These are phyloP conservation scores for Caenorhabditis sp. DNA, from an alignment of 2,888 invertebrate species.

Conservation along the genomic window DNA sequence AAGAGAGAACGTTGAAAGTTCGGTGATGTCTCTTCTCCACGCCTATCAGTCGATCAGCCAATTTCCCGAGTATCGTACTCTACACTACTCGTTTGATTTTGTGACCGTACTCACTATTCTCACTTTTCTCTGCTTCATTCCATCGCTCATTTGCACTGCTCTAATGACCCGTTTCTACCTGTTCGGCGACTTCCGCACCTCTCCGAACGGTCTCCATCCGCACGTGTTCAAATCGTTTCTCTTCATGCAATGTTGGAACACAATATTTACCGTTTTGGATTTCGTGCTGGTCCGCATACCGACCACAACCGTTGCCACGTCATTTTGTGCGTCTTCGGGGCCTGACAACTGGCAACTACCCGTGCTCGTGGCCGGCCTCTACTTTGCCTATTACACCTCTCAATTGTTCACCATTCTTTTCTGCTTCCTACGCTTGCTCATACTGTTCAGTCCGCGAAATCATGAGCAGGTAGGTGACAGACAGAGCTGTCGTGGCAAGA, in stretches of 20 bases:
- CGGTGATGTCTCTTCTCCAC: slow-evolving; percentile 7
- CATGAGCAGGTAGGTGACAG: slow-evolving; percentile 19
- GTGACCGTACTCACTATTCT: not conserved
- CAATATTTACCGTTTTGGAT: slow-evolving; percentile 6
- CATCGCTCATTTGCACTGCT: slow-evolving; percentile 10
- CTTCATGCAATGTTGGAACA: slow-evolving; percentile 39
- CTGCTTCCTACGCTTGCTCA: slow-evolving; percentile 25
- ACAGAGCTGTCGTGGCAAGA: not conserved
- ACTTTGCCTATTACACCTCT: slow-evolving; percentile 23
- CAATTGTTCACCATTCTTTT: slow-evolving; percentile 45
- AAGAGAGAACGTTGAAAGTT: not conserved
- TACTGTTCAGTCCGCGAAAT: slow-evolving; percentile 23
- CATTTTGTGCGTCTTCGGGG: slow-evolving; percentile 14
- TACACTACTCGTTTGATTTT: slow-evolving; percentile 34
- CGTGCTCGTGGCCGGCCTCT: not conserved
- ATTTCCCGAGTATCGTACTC: slow-evolving; percentile 18
- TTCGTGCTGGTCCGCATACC: slow-evolving; percentile 37
- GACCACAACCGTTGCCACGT: slow-evolving; percentile 21
- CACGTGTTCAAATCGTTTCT: slow-evolving; percentile 40
- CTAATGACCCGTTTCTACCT: slow-evolving; percentile 23
- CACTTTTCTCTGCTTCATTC: slow-evolving; percentile 23
- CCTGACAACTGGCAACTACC: slow-evolving; percentile 1
- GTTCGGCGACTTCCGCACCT: not conserved
- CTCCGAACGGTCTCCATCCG: slow-evolving; percentile 19
- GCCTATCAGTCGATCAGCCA: slow-evolving; percentile 9